A percentile compares a stretch with the other conserved stretches of the same genome.
Conservation (phyloP, 1,140 invertebrate genomes). For the Tetragnatha versicolor region DNA sequence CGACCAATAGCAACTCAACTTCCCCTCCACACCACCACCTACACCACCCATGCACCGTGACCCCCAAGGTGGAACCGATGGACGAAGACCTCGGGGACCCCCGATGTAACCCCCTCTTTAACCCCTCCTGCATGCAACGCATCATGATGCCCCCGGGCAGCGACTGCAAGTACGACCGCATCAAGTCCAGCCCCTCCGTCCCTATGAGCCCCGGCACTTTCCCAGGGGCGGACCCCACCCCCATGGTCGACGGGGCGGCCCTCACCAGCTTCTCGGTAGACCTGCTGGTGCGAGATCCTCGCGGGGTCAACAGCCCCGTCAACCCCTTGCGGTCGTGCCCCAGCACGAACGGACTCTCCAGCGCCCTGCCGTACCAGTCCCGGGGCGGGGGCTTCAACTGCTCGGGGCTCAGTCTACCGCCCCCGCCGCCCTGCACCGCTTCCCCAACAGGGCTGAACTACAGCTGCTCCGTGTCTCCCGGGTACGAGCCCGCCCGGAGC, state of each 20-base stretch:
- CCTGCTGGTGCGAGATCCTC: slow-evolving; percentile 40
- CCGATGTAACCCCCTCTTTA: slow-evolving; percentile 16
- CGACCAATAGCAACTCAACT: slow-evolving; percentile 34
- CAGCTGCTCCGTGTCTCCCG: slow-evolving; percentile 39
- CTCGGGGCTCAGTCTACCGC: slow-evolving; percentile 19
- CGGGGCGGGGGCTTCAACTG: slow-evolving; percentile 15
- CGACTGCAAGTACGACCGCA: slow-evolving; percentile 48
- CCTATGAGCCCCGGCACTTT: slow-evolving; percentile 16
- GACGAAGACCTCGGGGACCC: slow-evolving; percentile 42
- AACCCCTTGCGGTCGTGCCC: slow-evolving; percentile 21
- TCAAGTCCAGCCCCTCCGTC: slow-evolving; percentile 34
- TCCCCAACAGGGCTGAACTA: slow-evolving; percentile 34
- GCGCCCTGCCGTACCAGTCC: slow-evolving; percentile 10
- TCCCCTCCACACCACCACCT: slow-evolving; percentile 14
- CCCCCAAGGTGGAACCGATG: slow-evolving; percentile 47
- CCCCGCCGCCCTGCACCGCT: slow-evolving; percentile 32
- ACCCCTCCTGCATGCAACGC: slow-evolving; percentile 50
- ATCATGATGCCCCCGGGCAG: slow-evolving; percentile 7
- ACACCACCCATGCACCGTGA: slow-evolving; percentile 15
- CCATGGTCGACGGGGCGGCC: slow-evolving; percentile 15
- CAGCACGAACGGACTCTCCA: slow-evolving; percentile 36
- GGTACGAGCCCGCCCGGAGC: slow-evolving; percentile 8
- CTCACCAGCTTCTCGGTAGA: slow-evolving; percentile 47
- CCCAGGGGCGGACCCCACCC: not conserved
- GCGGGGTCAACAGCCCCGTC: not conserved